Evolutionary conservation across 1,140 invertebrate species (phyloP).

Genomic region (Hesperophylax magnus): DNA sequence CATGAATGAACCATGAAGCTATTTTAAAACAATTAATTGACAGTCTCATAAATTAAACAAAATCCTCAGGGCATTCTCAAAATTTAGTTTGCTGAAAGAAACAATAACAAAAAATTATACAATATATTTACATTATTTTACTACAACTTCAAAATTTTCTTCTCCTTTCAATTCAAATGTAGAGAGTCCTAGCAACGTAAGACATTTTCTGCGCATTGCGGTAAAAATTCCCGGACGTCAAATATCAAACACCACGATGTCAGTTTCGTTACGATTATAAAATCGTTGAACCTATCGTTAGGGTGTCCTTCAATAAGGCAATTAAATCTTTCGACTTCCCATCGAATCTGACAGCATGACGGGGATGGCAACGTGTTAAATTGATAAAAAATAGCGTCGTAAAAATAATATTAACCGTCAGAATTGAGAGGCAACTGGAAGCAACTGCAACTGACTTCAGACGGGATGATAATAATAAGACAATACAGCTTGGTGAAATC

Average conservation of each 20-base stretch:
- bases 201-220: slow-evolving; percentile 11
- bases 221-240: slow-evolving; percentile 20
- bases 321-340: background rate
- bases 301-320: background rate
- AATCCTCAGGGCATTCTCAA: too few species aligned
- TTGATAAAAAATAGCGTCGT: background rate
- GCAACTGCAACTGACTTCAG: slow-evolving; percentile 7
- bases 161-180: background rate
- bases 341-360: background rate
- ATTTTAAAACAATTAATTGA: too few species aligned
- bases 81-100: too few species aligned
- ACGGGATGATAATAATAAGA: slow-evolving; percentile 1
- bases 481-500: background rate
- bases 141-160: too few species aligned
- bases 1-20: too few species aligned
- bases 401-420: background rate
- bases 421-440: background rate
- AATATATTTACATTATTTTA: too few species aligned
- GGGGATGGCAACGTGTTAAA: background rate
- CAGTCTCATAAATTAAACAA: too few species aligned
- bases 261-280: background rate
- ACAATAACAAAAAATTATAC: too few species aligned
- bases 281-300: background rate
- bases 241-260: background rate
- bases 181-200: background rate